phyloP scores from a whole-genome alignment of 2,888 invertebrate genomes.

The Glaucopsyche alexis region DNA sequence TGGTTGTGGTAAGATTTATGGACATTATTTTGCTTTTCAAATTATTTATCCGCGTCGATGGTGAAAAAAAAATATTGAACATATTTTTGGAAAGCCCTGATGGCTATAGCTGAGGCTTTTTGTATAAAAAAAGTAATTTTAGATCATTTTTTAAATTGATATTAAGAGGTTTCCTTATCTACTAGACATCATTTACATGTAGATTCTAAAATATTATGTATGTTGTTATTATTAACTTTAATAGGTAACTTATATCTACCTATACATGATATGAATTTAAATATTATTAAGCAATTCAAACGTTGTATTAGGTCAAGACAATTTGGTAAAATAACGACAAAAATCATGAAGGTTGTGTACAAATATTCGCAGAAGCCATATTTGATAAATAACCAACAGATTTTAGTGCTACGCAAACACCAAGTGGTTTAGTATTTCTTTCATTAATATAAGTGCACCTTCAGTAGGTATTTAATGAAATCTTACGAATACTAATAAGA shows the following conservation, averaged over 20 bases:
- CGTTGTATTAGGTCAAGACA: constrained; percentile 20
- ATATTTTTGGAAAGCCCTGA: too few species aligned
- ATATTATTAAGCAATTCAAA: background rate
- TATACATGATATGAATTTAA: background rate
- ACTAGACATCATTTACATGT: background rate
- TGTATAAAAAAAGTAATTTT: too few species aligned
- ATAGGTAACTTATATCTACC: background rate
- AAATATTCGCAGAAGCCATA: constrained; percentile 4
- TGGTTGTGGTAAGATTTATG: constrained; percentile 8
- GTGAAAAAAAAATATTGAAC: background rate
- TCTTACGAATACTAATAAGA: background rate
- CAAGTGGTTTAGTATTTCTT: background rate
- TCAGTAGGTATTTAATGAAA: background rate
- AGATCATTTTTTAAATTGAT: too few species aligned
- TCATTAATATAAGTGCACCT: background rate
- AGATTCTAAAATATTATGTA: background rate
- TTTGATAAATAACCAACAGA: background rate
- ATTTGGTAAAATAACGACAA: constrained; percentile 25
- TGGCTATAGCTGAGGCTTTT: too few species aligned
- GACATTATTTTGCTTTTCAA: background rate
- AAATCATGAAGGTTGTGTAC: constrained; percentile 13
- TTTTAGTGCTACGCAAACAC: background rate
- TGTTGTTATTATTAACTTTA: background rate
- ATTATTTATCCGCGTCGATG: background rate
- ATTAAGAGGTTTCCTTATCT: too few species aligned